Evolutionary conservation across 1,140 invertebrate species (phyloP).

Genomic region (Drosophila kurseongensis): DNA sequence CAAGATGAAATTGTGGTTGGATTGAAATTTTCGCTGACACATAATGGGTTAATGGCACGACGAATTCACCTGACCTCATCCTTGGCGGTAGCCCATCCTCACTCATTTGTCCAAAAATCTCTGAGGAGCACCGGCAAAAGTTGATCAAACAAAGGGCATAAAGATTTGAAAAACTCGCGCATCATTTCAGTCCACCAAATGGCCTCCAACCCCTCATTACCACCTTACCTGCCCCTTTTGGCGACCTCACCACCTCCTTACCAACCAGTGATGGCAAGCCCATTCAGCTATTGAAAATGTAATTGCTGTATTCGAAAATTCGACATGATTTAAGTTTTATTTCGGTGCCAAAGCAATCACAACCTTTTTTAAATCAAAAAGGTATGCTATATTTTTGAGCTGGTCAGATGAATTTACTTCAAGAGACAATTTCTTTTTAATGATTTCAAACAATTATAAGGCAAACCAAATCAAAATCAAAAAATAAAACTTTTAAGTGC

Average conservation of each 20-base stretch:
- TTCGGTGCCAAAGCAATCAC: too few species aligned
- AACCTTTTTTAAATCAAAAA: too few species aligned
- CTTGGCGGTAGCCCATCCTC: neutral
- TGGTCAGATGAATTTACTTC: too few species aligned
- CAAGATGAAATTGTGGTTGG: conserved; percentile 60
- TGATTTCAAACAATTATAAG: neutral
- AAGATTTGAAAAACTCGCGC: conserved; percentile 62
- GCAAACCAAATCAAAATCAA: neutral
- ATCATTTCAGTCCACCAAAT: conserved; percentile 55
- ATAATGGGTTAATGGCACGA: conserved; percentile 46
- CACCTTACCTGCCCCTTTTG: neutral
- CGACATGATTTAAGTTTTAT: neutral
- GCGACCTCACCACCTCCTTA: neutral
- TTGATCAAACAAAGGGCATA: conserved; percentile 72
- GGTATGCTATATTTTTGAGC: too few species aligned
- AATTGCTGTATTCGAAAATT: too few species aligned
- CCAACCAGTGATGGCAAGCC: neutral
- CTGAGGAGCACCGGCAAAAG: conserved; percentile 16
- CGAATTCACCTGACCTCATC: conserved; percentile 20
- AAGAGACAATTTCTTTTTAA: too few species aligned
- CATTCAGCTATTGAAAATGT: too few species aligned
- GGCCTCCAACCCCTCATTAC: conserved; percentile 7
- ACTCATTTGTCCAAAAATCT: neutral
- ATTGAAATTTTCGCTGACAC: conserved; percentile 70
- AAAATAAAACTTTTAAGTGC: neutral